These are phyloP conservation scores for Quadroppia sp. DNA, from an alignment of 2,888 invertebrate species.

Conservation along the genomic window DNA sequence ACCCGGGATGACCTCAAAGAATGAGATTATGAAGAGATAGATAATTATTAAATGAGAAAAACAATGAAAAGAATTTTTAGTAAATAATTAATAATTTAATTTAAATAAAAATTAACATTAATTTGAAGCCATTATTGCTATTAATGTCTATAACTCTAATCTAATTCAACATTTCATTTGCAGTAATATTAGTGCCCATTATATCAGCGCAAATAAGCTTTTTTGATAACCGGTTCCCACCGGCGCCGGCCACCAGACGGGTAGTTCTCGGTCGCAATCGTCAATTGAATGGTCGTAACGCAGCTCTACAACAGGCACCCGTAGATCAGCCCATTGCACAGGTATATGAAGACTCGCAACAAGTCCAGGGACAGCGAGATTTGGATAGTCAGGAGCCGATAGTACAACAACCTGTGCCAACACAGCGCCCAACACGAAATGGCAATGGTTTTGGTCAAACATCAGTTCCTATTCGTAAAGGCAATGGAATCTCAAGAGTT, in stretches of 20 bases:
- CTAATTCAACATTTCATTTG: too few relatives aligned
- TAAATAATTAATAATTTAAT: too few relatives aligned
- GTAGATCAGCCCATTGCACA: not conserved
- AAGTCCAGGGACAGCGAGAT: not conserved
- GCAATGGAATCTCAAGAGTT: slow-evolving; percentile 9
- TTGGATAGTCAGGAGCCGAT: not conserved
- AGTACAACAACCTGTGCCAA: slow-evolving; percentile 28
- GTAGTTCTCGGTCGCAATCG: not conserved
- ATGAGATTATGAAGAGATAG: too few relatives aligned
- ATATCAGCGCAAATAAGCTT: slow-evolving; percentile 12
- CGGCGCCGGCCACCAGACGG: slow-evolving; percentile 23
- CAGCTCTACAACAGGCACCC: slow-evolving; percentile 7
- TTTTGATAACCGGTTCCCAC: slow-evolving; percentile 5
- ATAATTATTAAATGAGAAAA: too few relatives aligned
- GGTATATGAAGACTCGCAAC: not conserved
- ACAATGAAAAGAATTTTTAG: too few relatives aligned
- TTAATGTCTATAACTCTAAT: too few relatives aligned
- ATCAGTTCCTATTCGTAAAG: slow-evolving; percentile 28
- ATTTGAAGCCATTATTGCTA: too few relatives aligned
- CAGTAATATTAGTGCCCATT: not conserved
- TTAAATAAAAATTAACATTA: too few relatives aligned
- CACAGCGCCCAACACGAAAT: slow-evolving; percentile 5
- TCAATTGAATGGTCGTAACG: not conserved
- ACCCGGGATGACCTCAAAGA: too few relatives aligned
- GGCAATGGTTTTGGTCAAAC: not conserved